Evolutionary conservation across 2,113 vertebrate species (phyloP).

Genomic region (Xenopus borealis): DNA sequence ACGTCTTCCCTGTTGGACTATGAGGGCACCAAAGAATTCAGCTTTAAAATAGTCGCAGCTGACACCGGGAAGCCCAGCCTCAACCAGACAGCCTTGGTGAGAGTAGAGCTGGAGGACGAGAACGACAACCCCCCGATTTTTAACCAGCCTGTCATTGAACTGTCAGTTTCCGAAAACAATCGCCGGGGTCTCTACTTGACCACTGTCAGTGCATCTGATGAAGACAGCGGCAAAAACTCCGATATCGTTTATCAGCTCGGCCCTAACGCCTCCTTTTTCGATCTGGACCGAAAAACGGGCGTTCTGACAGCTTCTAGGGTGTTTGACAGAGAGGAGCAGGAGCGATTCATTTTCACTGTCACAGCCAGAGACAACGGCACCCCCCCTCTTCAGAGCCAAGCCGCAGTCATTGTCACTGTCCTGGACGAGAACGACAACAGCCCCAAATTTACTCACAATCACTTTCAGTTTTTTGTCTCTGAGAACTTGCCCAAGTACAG

Average conservation of each 20-base stretch:
- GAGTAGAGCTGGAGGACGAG: constrained; percentile 94
- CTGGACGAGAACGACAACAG: constrained; percentile 97
- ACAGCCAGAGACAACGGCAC: constrained; percentile 96
- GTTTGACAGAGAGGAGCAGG: constrained; percentile 96
- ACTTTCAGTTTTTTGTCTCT: constrained; percentile 98
- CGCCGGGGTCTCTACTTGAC: constrained; percentile 90
- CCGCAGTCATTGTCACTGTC: constrained; percentile 93
- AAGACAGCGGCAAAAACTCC: constrained; percentile 96
- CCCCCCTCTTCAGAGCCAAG: constrained; percentile 92
- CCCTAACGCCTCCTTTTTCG: constrained; percentile 96
- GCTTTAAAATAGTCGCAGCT: constrained; percentile 97
- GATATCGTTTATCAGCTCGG: constrained; percentile 98
- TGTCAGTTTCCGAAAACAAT: constrained; percentile 97
- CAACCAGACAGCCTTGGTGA: constrained; percentile 94
- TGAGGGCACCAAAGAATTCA: constrained; percentile 98
- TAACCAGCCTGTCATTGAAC: constrained; percentile 96
- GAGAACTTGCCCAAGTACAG: constrained; percentile 98
- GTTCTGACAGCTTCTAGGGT: constrained; percentile 94
- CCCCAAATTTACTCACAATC: constrained; percentile 97
- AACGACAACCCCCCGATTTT: constrained; percentile 98
- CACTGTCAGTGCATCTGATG: constrained; percentile 92
- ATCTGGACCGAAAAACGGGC: constrained; percentile 95
- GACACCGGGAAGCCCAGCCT: constrained; percentile 96
- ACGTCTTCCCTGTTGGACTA: constrained; percentile 96
- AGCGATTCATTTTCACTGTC: constrained; percentile 94